Percentiles rank a stretch among this genome's conserved stretches.
phyloP scores from a whole-genome alignment of 2,797 vertebrate species.

The Cryptoprocta ferox region DNA sequence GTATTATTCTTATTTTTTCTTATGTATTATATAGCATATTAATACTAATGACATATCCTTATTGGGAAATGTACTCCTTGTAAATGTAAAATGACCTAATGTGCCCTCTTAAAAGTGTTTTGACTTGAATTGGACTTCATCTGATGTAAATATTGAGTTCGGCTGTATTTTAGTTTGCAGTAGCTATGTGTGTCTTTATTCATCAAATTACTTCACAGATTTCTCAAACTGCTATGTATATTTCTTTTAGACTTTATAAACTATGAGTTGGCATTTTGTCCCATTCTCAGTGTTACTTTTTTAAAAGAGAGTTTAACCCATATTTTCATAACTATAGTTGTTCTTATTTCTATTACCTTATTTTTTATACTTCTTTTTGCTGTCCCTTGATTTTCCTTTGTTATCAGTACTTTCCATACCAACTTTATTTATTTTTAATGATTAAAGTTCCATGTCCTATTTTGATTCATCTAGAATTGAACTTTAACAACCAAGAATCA shows the following conservation, averaged over 20 bases:
- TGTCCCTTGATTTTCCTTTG: neutral
- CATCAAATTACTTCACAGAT: neutral
- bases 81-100: conserved; percentile 5
- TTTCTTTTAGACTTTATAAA: neutral
- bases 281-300: neutral
- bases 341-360: neutral
- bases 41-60: neutral
- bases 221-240: neutral
- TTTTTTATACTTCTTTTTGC: neutral
- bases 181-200: neutral
- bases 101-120: conserved; percentile 21
- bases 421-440: neutral
- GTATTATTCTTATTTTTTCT: neutral
- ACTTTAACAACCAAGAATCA: neutral
- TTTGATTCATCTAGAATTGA: neutral
- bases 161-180: conserved; percentile 23
- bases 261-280: neutral
- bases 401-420: neutral
- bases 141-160: conserved; percentile 15
- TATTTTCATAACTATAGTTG: neutral
- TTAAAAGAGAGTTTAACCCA: neutral
- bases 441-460: neutral
- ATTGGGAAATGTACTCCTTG: neutral
- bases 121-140: conserved; percentile 36
- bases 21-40: conserved; percentile 13